These are phyloP conservation scores for Callorhinus ursinus DNA, from an alignment of 2,113 vertebrate species.

Conservation along the genomic window DNA sequence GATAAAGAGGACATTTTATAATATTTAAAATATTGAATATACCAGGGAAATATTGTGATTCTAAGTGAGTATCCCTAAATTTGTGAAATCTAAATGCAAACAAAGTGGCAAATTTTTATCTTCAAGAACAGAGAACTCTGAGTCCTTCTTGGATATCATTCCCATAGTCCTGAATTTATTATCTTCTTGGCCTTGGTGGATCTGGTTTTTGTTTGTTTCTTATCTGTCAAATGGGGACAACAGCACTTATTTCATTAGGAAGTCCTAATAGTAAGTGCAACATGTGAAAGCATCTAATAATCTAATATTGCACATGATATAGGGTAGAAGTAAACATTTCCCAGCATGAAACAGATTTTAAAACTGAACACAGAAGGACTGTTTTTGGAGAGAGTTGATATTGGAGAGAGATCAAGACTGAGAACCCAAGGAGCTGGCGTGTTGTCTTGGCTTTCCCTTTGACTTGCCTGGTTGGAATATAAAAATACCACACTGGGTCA, in stretches of 20 bases:
- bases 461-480: neutral
- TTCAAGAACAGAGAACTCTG: neutral
- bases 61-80: neutral
- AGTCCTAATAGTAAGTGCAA: neutral
- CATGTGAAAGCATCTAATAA: neutral
- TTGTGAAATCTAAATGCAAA: neutral
- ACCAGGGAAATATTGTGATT: neutral
- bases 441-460: neutral
- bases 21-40: neutral
- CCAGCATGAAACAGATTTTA: neutral
- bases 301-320: neutral
- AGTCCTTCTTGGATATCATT: neutral
- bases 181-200: neutral
- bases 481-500: too few relatives aligned
- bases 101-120: neutral
- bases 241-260: neutral
- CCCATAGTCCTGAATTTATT: neutral
- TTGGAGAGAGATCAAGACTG: neutral
- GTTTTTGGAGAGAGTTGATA: neutral
- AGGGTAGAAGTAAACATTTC: neutral
- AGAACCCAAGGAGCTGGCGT: neutral
- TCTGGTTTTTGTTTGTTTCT: neutral
- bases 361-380: neutral
- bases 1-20: neutral
- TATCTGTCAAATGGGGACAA: neutral